phyloP scores from a whole-genome alignment of 2,113 vertebrate species.

The Charadrius vociferus region DNA sequence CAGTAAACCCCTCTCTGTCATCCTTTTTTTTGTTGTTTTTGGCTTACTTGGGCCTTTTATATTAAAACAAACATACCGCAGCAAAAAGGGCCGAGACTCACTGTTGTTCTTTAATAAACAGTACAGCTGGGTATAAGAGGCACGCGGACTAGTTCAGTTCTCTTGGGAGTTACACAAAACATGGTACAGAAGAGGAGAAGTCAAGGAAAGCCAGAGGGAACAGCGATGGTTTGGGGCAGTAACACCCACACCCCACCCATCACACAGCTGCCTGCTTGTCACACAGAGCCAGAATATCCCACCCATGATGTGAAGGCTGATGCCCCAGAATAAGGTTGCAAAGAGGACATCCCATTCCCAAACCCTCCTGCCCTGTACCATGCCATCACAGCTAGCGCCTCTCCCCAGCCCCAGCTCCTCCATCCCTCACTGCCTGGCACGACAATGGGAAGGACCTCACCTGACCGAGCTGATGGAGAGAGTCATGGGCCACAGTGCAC shows the following conservation, averaged over 20 bases:
- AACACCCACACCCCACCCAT: not conserved
- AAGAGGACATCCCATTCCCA: not conserved
- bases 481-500: not conserved
- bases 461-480: not conserved
- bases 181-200: not conserved
- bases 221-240: not conserved
- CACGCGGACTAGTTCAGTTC: slow-evolving; percentile 52
- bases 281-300: not conserved
- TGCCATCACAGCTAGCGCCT: not conserved
- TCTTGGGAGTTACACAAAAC: slow-evolving; percentile 19
- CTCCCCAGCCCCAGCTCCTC: not conserved
- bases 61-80: slow-evolving; percentile 11
- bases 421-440: not conserved
- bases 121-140: not conserved
- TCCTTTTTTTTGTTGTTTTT: not conserved
- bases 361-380: not conserved
- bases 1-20: not conserved
- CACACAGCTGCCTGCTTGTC: not conserved
- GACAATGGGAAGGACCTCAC: not conserved
- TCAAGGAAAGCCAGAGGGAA: not conserved
- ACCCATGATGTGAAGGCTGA: not conserved
- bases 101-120: slow-evolving; percentile 50
- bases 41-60: not conserved
- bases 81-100: not conserved
- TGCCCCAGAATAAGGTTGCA: not conserved